phyloP scores from a whole-genome alignment of 2,888 invertebrate species.

The Acleris holmiana region DNA sequence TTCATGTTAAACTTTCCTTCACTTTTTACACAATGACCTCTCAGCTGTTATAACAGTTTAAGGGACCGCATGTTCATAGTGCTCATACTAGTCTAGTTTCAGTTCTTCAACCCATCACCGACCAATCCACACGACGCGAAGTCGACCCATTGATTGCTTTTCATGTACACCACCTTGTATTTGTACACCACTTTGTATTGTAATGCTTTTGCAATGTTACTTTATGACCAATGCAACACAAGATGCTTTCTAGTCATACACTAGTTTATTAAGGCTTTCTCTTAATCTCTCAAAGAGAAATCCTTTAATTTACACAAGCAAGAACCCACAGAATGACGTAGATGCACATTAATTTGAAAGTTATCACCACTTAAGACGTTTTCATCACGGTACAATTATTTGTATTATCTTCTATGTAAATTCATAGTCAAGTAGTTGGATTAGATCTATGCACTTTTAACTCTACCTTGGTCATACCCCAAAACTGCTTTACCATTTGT shows the following conservation, averaged over 20 bases:
- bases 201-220: constrained; percentile 45
- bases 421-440: neutral
- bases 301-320: no score
- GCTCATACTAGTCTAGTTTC: constrained; percentile 30
- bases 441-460: neutral
- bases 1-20: no score
- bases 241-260: constrained; percentile 3
- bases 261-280: neutral
- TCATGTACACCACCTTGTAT: constrained; percentile 50
- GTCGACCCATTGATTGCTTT: constrained; percentile 79
- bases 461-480: neutral
- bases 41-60: neutral
- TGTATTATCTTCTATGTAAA: neutral
- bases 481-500: no score
- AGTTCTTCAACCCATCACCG: constrained; percentile 45
- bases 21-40: neutral
- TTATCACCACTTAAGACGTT: no score
- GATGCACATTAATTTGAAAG: no score
- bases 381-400: neutral
- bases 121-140: constrained; percentile 70
- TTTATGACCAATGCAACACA: constrained; percentile 18
- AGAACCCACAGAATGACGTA: no score
- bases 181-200: constrained; percentile 36
- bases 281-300: no score
- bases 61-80: constrained; percentile 25